Evolutionary conservation across 2,888 invertebrate genomes (phyloP), one percentile per base, ranked within the genome.

Genomic region (Dynastes maya): DNA sequence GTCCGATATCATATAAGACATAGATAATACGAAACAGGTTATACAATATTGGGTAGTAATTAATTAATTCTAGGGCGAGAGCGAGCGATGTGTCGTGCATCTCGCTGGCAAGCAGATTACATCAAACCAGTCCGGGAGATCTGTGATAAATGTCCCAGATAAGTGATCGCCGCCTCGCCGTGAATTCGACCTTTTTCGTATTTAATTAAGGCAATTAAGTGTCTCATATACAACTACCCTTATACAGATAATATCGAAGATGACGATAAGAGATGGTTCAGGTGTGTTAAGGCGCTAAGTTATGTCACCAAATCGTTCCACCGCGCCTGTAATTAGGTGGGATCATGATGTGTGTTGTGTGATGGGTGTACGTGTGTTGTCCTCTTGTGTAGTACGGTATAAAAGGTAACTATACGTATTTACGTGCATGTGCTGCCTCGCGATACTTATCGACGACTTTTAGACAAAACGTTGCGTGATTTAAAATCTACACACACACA

Each of bases 121-220:
- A 86, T 86, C 86, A 85, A 85, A 84, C 85, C 85, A 84, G 85
- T 85, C 85, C 83, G 78, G 76, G 80, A 74, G 78, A 87, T 87
- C 86, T 83, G 78, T 85, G 87, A 87, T 87, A 86, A 86, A 85
- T 84, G 84, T 84, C 83, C 83, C 81, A 85, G 87, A 87, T 87
- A 86, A 87, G 84, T 85, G 86, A 87, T 87, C 85, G 83, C 83
- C 85, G 83, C 83, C 85, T 84, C 84, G 85, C 84, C 85, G 86
- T 84, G 86, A 86, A 86, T 87, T 86, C 87, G 86, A 87, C 86
- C 87, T 87, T 87, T 86, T 86, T 86, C 85, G 87, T 88, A 86
- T 87, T 87, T 88, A 88, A 88, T 88, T 88, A 88, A 88, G 85
- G 87, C 87, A 88, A 88, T 88, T 88, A 88, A 88, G 86, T 85